Conservation (phyloP, 1,140 invertebrate species). For the Hetaerina americana region DNA sequence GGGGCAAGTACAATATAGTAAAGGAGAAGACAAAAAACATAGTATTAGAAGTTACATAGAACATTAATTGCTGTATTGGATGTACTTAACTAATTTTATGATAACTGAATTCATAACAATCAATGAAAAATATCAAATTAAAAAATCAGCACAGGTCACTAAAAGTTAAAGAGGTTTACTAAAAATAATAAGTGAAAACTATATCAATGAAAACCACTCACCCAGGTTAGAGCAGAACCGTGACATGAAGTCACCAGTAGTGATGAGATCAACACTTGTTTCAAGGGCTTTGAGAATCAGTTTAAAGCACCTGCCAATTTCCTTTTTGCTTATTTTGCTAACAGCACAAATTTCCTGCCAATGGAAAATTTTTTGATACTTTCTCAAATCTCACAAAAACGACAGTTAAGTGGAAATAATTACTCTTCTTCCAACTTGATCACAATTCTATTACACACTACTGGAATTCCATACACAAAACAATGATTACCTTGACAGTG, state of each 20-base stretch:
- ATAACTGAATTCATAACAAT: too few relatives aligned
- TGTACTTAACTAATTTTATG: too few relatives aligned
- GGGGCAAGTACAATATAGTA: too few relatives aligned
- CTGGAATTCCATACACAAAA: not conserved
- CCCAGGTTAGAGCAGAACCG: constrained; percentile 76
- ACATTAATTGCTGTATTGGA: too few relatives aligned
- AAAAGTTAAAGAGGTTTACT: not conserved
- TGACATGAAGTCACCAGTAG: constrained; percentile 97
- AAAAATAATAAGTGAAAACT: not conserved
- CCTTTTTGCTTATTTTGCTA: constrained; percentile 97
- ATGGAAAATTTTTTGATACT: too few relatives aligned
- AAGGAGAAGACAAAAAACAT: too few relatives aligned
- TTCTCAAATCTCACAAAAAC: not conserved
- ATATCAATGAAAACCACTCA: constrained; percentile 13
- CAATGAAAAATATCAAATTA: too few relatives aligned
- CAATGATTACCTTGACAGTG: not conserved
- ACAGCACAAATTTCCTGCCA: constrained; percentile 88
- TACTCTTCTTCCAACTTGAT: constrained; percentile 11
- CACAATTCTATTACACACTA: constrained; percentile 21
- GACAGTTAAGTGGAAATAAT: constrained; percentile 8
- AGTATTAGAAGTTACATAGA: too few relatives aligned
- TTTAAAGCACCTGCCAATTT: constrained; percentile 96
- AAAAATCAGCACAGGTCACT: constrained; percentile 4
- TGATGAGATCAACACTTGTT: constrained; percentile 95
- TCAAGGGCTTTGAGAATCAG: constrained; percentile 82